Conservation (phyloP, 2,113 vertebrate genomes). For the Ophthalmolycus amberensis region DNA sequence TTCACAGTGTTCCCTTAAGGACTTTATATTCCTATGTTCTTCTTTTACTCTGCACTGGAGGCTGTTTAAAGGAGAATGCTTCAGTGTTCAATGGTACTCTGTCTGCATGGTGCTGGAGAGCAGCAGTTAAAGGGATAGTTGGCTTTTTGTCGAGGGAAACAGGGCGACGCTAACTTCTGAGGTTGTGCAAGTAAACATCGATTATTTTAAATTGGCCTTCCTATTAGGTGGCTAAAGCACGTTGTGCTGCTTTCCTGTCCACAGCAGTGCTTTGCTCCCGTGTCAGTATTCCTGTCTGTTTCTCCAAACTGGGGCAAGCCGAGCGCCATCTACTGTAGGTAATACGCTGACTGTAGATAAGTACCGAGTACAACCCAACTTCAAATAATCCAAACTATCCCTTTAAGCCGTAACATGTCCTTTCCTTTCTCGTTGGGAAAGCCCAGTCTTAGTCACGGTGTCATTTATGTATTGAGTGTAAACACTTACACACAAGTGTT, state of each 20-base stretch:
- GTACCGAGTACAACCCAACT: background rate
- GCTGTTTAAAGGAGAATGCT: background rate
- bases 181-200: background rate
- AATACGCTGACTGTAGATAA: background rate
- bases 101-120: slow-evolving; percentile 3
- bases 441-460: slow-evolving; percentile 13
- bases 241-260: background rate
- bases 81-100: background rate
- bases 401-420: background rate
- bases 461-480: slow-evolving; percentile 3
- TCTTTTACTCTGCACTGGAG: background rate
- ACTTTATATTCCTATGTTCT: background rate
- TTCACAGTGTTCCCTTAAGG: background rate
- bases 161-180: background rate
- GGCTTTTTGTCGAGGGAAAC: background rate
- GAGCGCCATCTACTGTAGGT: background rate
- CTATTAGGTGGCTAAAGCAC: background rate
- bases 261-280: background rate
- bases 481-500: background rate
- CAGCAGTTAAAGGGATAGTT: slow-evolving; percentile 9
- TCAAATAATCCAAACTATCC: background rate
- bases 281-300: background rate
- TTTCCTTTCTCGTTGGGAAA: slow-evolving; percentile 34
- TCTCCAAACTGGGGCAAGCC: background rate
- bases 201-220: background rate